Conservation (phyloP, 2,888 invertebrate species). For the Leptopilina drosophilae region DNA sequence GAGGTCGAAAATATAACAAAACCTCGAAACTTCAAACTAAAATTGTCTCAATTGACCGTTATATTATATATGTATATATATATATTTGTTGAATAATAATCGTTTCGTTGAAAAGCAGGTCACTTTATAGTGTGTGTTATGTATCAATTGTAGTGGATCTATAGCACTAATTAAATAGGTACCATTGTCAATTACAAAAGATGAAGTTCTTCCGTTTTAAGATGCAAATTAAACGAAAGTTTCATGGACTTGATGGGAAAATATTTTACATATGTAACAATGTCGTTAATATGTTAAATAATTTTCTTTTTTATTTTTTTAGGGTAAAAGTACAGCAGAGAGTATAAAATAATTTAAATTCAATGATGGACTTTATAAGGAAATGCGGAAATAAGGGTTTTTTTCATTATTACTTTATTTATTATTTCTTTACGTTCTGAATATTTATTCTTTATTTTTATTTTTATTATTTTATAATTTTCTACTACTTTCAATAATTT, state of each 20-base stretch:
- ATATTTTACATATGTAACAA: background rate
- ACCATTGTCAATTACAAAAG: slow-evolving; percentile 57
- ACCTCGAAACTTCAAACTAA: slow-evolving; percentile 39
- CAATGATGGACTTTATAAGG: no score
- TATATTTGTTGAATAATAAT: slow-evolving; percentile 55
- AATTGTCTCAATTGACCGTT: slow-evolving; percentile 50
- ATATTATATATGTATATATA: background rate
- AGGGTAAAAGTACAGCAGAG: no score
- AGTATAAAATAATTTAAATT: no score
- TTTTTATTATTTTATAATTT: no score
- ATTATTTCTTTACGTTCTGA: no score
- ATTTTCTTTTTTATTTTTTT: background rate
- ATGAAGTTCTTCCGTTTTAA: slow-evolving; percentile 59
- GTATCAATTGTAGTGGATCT: slow-evolving; percentile 56
- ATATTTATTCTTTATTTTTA: no score
- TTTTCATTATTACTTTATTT: no score
- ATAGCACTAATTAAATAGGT: slow-evolving; percentile 58
- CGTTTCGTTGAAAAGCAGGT: slow-evolving; percentile 57
- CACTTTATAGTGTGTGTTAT: slow-evolving; percentile 47
- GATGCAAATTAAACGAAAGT: slow-evolving; percentile 56
- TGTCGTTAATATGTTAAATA: slow-evolving; percentile 10
- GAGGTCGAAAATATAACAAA: slow-evolving; percentile 33
- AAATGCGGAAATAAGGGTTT: no score
- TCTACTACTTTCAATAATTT: no score
- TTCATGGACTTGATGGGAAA: slow-evolving; percentile 14